phyloP scores from a whole-genome alignment of 2,113 vertebrate species.

The Tursiops truncatus region DNA sequence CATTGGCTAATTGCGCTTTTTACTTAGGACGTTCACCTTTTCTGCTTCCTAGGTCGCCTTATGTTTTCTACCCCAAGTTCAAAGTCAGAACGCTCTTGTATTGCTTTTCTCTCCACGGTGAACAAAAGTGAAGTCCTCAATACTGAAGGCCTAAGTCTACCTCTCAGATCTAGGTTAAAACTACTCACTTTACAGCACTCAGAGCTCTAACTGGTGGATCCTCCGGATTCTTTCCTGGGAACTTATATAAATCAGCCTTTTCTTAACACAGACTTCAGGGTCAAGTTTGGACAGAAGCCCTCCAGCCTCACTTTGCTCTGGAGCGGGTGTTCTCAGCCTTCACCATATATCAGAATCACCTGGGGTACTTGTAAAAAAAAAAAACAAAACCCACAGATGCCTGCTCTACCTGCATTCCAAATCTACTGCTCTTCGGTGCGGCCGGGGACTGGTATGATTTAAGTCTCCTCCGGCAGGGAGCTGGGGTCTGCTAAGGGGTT shows the following conservation, averaged over 20 bases:
- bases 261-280: not conserved
- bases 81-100: not conserved
- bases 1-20: not conserved
- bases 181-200: not conserved
- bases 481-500: too few species aligned
- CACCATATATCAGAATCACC: not conserved
- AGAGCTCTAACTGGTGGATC: not conserved
- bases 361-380: not conserved
- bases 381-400: fast-evolving
- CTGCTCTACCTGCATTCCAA: not conserved
- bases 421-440: not conserved
- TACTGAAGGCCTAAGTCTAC: not conserved
- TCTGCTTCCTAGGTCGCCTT: not conserved
- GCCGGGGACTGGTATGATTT: not conserved
- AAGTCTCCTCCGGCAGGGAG: not conserved
- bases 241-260: not conserved
- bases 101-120: not conserved
- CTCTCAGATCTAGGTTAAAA: not conserved
- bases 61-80: not conserved
- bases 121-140: not conserved
- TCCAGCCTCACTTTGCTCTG: not conserved
- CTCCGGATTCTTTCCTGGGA: not conserved
- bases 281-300: not conserved
- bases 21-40: not conserved
- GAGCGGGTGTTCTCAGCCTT: not conserved